Evolutionary conservation across 2,113 vertebrate genomes (phyloP).

Genomic region (Tetrao urogallus): DNA sequence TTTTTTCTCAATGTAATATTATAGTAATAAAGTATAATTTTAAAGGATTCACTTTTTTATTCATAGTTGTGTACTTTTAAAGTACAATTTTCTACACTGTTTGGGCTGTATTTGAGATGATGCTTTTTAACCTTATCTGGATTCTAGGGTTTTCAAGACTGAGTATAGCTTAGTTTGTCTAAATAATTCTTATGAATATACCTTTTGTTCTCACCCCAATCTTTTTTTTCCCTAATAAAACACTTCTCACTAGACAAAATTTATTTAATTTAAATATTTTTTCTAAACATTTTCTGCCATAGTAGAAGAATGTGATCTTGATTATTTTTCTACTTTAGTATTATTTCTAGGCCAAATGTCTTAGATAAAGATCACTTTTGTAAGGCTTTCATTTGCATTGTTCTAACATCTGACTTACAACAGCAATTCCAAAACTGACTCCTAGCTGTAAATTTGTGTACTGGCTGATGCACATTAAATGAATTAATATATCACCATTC

Average conservation of each 20-base stretch:
- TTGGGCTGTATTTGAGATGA: background rate
- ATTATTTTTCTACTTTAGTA: background rate
- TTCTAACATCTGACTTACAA: background rate
- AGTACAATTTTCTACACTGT: background rate
- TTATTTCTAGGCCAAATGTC: background rate
- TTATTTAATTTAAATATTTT: background rate
- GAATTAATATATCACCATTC: background rate
- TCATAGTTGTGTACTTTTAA: background rate
- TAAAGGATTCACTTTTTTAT: background rate
- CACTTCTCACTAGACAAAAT: background rate
- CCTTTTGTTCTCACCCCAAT: background rate
- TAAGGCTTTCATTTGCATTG: background rate
- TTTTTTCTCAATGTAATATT: background rate
- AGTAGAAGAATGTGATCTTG: background rate
- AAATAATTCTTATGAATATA: background rate
- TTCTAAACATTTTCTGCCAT: background rate
- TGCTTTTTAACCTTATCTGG: background rate
- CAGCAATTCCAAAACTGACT: background rate
- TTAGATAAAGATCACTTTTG: background rate
- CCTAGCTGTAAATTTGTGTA: slow-evolving; percentile 7
- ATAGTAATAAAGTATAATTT: background rate
- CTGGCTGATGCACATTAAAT: slow-evolving; percentile 20
- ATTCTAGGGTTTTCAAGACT: background rate
- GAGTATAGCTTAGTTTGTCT: background rate
- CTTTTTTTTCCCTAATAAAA: background rate